A percentile compares a stretch with the other conserved stretches of the same genome.
Evolutionary conservation across 53 echinoderm and acorn worm genomes (phyloP).

Genomic region (Paelopatides confundens): DNA sequence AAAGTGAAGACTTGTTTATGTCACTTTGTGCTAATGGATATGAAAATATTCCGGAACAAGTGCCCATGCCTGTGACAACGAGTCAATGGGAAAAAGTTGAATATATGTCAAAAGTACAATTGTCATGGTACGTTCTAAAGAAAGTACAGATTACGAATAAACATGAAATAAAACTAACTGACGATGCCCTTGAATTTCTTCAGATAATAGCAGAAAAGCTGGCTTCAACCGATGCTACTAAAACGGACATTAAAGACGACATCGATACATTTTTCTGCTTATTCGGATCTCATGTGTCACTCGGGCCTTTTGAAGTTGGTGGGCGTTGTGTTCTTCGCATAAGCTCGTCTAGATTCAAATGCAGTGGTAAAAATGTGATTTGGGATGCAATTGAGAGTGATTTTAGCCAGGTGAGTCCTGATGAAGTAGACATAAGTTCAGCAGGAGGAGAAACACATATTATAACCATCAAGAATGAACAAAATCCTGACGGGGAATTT

Average conservation of each 20-base stretch:
- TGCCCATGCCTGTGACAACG: too few species aligned
- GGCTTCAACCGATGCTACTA: background rate
- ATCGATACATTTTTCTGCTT: background rate
- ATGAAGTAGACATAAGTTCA: background rate
- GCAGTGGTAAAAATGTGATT: too few species aligned
- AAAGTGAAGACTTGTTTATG: background rate
- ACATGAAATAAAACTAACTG: background rate
- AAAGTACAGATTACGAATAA: background rate
- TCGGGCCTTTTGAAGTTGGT: background rate
- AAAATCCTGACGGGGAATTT: background rate
- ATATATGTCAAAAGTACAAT: background rate
- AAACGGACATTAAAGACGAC: background rate
- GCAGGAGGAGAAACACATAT: constrained; percentile 7
- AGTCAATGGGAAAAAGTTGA: too few species aligned
- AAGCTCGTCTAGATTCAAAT: background rate
- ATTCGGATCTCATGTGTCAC: constrained; percentile 1
- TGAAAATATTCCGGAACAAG: too few species aligned
- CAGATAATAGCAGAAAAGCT: background rate
- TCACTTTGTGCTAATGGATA: background rate
- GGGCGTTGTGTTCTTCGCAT: background rate
- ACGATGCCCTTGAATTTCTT: background rate
- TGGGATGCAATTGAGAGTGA: background rate
- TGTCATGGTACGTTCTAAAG: background rate
- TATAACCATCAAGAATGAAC: background rate
- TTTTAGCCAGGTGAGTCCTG: background rate